Percentiles rank a stretch among this genome's conserved stretches.
phyloP scores from a whole-genome alignment of 2,797 vertebrate species.

The Knipowitschia caucasica region DNA sequence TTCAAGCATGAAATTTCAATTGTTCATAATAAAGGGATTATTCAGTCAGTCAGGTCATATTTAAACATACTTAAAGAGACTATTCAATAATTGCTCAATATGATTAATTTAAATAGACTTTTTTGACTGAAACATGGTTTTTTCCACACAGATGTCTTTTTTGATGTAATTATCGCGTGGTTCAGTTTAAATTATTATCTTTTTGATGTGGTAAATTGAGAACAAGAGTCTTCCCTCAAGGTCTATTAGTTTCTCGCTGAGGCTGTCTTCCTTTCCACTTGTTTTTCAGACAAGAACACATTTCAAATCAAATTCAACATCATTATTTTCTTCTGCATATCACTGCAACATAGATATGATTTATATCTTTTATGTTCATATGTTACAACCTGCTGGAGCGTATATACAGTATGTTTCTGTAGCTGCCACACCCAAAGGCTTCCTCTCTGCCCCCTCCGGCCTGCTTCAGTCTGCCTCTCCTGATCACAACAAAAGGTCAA shows the following conservation, averaged over 20 bases:
- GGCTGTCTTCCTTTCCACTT: conserved; percentile 2
- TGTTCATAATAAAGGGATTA: too few species aligned
- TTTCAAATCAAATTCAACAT: background rate
- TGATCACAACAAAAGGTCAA: too few species aligned
- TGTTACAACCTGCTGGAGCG: background rate
- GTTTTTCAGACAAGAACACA: too few species aligned
- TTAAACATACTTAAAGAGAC: too few species aligned
- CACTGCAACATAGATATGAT: too few species aligned
- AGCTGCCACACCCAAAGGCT: conserved; percentile 45
- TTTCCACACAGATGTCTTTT: too few species aligned
- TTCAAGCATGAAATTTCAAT: too few species aligned
- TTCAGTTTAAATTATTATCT: too few species aligned
- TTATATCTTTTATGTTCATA: background rate
- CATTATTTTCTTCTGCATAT: background rate
- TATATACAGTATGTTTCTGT: conserved; percentile 2
- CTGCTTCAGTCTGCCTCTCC: background rate
- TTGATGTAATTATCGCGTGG: too few species aligned
- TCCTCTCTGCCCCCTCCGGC: background rate
- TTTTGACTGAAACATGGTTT: too few species aligned
- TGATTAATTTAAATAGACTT: background rate
- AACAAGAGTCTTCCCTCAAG: conserved; percentile 4
- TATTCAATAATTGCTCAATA: too few species aligned
- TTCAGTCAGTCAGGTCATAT: too few species aligned
- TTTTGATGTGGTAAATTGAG: conserved; percentile 7
- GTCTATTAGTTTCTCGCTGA: conserved; percentile 4